A percentile compares a stretch with the other conserved stretches of the same genome.
These are phyloP conservation scores for Lutra lutra DNA, from an alignment of 2,797 vertebrate species.

Conservation along the genomic window DNA sequence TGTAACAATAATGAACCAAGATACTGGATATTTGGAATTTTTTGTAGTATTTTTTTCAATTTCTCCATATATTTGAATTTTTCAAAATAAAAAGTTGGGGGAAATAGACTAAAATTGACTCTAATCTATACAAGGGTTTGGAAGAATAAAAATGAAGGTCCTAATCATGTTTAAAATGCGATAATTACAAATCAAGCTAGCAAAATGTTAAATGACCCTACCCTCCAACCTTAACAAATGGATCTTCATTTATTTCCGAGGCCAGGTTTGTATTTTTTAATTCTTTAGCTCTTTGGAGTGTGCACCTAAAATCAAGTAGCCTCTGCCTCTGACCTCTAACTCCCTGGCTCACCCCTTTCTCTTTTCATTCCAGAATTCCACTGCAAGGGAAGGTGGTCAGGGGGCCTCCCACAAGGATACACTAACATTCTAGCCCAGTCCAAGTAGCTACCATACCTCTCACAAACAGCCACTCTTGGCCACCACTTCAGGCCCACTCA, in stretches of 20 bases:
- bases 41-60: background rate
- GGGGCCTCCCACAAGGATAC: background rate
- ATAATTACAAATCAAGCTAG: background rate
- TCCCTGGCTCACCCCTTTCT: background rate
- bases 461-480: background rate
- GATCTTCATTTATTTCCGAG: background rate
- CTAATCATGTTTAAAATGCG: background rate
- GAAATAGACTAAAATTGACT: background rate
- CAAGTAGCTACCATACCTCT: background rate
- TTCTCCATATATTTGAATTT: background rate
- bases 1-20: background rate
- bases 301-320: background rate
- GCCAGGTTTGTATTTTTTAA: background rate
- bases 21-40: background rate
- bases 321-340: background rate
- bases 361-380: background rate
- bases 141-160: background rate
- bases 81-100: background rate
- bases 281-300: background rate
- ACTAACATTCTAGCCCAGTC: background rate
- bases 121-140: background rate
- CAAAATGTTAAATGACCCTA: background rate
- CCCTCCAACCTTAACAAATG: background rate
- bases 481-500: background rate
- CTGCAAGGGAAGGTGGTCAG: background rate